phyloP scores from a whole-genome alignment of 2,113 vertebrate genomes.

The Stegostoma tigrinum region DNA sequence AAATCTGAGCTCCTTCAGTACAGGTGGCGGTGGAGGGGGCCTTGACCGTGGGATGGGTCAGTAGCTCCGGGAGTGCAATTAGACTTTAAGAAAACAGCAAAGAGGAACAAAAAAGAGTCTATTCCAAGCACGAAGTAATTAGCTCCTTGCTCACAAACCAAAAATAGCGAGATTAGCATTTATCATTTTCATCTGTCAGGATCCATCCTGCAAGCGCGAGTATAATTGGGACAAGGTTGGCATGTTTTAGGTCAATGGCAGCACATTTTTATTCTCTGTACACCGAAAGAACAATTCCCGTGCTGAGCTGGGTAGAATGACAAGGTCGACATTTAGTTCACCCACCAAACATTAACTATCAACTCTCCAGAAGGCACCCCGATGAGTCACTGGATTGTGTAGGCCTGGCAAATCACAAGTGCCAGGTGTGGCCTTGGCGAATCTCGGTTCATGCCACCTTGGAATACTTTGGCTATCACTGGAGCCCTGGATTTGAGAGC shows the following conservation, averaged over 20 bases:
- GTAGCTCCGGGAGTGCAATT: neutral
- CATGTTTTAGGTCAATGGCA: conserved; percentile 32
- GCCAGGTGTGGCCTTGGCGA: neutral
- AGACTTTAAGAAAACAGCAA: neutral
- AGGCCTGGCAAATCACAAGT: neutral
- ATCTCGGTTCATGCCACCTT: neutral
- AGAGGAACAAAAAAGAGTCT: neutral
- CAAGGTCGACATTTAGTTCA: conserved; percentile 26
- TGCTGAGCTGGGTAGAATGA: neutral
- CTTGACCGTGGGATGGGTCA: neutral
- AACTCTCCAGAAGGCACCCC: neutral
- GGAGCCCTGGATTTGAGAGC: neutral
- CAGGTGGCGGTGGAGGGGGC: too few species aligned
- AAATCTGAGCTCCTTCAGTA: neutral
- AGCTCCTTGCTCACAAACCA: neutral
- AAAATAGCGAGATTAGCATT: conserved; percentile 27
- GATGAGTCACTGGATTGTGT: neutral
- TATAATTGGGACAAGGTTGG: conserved; percentile 33
- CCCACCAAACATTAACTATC: neutral
- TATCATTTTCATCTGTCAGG: conserved; percentile 27
- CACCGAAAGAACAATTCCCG: neutral
- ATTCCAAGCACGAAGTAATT: conserved; percentile 17
- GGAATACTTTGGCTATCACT: neutral
- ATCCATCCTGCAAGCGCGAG: neutral
- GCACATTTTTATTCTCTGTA: neutral